phyloP scores from a whole-genome alignment of 1,140 invertebrate genomes.

The Hestina assimilis region DNA sequence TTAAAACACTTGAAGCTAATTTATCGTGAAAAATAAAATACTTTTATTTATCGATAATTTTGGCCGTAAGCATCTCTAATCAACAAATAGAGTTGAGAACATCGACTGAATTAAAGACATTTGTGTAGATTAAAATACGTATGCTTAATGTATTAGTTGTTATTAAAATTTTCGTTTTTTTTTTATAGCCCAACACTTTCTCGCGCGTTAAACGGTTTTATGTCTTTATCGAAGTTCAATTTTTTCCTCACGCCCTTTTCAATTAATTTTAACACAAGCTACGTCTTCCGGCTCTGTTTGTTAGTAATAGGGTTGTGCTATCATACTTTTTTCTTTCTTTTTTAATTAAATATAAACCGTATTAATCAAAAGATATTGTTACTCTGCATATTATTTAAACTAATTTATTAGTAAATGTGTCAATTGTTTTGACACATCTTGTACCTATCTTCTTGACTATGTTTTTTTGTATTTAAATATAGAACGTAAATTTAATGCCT shows the following conservation, averaged over 20 bases:
- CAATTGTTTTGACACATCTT: too few species aligned
- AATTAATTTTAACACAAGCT: slow-evolving; percentile 25
- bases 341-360: too few species aligned
- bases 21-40: not conserved
- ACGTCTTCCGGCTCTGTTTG: slow-evolving; percentile 2
- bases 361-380: not conserved
- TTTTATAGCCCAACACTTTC: slow-evolving; percentile 29
- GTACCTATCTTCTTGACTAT: too few species aligned
- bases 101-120: slow-evolving; percentile 57
- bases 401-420: too few species aligned
- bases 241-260: slow-evolving; percentile 24
- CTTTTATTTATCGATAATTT: slow-evolving; percentile 11
- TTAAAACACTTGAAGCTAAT: too few species aligned
- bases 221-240: slow-evolving; percentile 27
- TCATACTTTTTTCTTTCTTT: not conserved
- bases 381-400: too few species aligned
- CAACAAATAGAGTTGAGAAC: slow-evolving; percentile 37
- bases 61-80: slow-evolving; percentile 20
- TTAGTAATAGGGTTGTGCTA: not conserved
- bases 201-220: slow-evolving; percentile 28
- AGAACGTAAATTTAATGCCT: too few species aligned
- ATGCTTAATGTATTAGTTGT: slow-evolving; percentile 57
- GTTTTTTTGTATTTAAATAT: too few species aligned
- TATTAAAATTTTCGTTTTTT: slow-evolving; percentile 45
- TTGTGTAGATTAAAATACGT: slow-evolving; percentile 66